phyloP scores from a whole-genome alignment of 2,113 vertebrate species.

The Thunnus thynnus region DNA sequence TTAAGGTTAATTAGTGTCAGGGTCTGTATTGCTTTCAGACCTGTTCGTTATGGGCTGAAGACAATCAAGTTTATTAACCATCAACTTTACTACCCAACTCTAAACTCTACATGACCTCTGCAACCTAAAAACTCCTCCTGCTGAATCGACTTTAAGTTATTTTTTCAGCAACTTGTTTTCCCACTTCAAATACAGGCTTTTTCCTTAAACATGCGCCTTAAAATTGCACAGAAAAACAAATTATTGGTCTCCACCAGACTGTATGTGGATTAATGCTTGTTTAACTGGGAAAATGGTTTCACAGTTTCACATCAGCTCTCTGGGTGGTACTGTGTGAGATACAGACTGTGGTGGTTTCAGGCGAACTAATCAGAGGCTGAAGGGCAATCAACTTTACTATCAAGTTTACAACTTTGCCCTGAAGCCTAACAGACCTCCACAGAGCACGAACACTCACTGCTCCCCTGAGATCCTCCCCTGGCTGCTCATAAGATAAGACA shows the following conservation, averaged over 20 bases:
- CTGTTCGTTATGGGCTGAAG: background rate
- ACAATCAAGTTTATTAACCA: constrained; percentile 19
- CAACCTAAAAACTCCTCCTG: too few relatives aligned
- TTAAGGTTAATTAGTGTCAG: too few relatives aligned
- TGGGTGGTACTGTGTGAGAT: background rate
- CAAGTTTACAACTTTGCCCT: constrained; percentile 10
- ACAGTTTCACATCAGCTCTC: background rate
- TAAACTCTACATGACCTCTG: constrained; percentile 21
- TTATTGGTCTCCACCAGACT: too few relatives aligned
- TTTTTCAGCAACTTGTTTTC: too few relatives aligned
- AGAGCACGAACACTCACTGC: background rate
- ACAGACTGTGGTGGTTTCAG: background rate
- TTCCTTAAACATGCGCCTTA: too few relatives aligned
- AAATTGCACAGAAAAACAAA: background rate
- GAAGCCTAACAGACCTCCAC: constrained; percentile 7
- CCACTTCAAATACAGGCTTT: too few relatives aligned
- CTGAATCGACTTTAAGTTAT: too few relatives aligned
- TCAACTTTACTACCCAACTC: background rate
- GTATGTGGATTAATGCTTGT: too few relatives aligned
- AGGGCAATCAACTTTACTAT: constrained; percentile 26
- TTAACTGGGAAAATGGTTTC: background rate
- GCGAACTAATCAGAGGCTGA: background rate
- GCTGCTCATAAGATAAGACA: background rate
- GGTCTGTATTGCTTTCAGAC: background rate
- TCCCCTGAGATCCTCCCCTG: background rate